A percentile compares a stretch with the other conserved stretches of the same genome.
phyloP scores from a whole-genome alignment of 2,113 vertebrate genomes.

The Ranitomeya imitator region DNA sequence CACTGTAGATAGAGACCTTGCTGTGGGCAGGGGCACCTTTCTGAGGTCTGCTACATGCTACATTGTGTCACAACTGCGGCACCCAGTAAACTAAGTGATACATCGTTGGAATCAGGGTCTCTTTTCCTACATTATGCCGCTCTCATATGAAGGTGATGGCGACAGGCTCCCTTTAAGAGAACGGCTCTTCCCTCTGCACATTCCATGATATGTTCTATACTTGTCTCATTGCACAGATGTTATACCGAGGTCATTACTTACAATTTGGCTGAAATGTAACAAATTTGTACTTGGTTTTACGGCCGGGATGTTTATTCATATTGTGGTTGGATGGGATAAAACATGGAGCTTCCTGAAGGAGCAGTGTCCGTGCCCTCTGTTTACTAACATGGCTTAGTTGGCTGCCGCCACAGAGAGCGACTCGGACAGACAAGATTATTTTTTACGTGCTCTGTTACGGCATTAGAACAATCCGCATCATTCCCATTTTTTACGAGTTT shows the following conservation, averaged over 20 bases:
- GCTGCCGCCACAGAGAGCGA: not conserved
- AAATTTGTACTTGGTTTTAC: not conserved
- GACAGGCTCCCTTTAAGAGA: too few relatives aligned
- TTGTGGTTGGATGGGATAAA: slow-evolving; percentile 10
- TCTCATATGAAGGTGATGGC: too few relatives aligned
- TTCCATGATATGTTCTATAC: not conserved
- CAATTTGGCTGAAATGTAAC: not conserved
- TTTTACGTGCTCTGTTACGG: not conserved
- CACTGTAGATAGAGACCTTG: too few relatives aligned
- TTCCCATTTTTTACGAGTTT: not conserved
- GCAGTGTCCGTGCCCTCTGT: not conserved
- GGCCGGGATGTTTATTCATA: not conserved
- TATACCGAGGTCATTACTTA: not conserved
- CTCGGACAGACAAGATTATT: not conserved
- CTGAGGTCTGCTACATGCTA: too few relatives aligned
- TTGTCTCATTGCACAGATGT: not conserved
- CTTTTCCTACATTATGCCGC: too few relatives aligned
- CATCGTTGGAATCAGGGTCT: too few relatives aligned
- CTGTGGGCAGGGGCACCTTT: too few relatives aligned
- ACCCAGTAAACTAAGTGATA: too few relatives aligned
- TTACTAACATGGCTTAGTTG: not conserved
- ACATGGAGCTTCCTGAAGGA: not conserved
- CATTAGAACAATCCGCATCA: not conserved
- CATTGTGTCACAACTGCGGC: too few relatives aligned
- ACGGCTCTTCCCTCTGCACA: not conserved